Base-by-base conservation (phyloP, 2,113 vertebrate species). In the Pagrus major region DNA sequence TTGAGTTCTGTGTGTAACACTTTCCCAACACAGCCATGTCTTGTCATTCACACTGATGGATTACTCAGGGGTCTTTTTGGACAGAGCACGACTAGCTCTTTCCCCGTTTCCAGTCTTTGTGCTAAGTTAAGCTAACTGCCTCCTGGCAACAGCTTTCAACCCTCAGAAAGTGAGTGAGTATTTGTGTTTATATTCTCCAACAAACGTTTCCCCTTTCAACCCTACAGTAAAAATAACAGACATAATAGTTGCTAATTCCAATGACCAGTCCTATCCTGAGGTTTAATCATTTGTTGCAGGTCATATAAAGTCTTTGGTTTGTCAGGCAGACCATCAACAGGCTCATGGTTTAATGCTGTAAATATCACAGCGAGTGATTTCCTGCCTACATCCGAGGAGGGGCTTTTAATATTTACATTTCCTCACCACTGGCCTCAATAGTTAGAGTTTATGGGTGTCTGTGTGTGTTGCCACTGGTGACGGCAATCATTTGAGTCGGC, bases 401-500 rank as follows among this genome's bases (percentile, higher is more conserved):
- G 6, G 5, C 52, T 75, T 65, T 42, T 42, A 41, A 76, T 79
- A 66, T 80, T 83, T 77, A 33, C 63, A 31, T 51, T 76, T 71
- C 31, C 44, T 55, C 46, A 33, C 23, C 35, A 10, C 18, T 23
- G 9, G 44, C 44, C 23, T 66, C 41, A 18, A 1, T n/a, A 9
- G 44, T 39, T 67, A 20, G 0, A 12, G 44, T 83, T 20, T 49
- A 11, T 71, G 33, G 8, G 0, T 81, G 35, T 16, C 61, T 68
- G 1, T 49, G 52, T 74, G 41, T 60, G 49, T 69, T 65, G 39
- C 10, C 31, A 27, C 12, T 21, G 52, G 31, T 72, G 67, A 51
- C 33, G 2, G 27, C 15, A 31, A 23, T 72, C 5, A 41, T 42
- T 23, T 54, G 2, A 27, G 54, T 60, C 33, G 25, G 33, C 46